phyloP scores from a whole-genome alignment of 2,797 vertebrate species.

The Helostoma temminkii region DNA sequence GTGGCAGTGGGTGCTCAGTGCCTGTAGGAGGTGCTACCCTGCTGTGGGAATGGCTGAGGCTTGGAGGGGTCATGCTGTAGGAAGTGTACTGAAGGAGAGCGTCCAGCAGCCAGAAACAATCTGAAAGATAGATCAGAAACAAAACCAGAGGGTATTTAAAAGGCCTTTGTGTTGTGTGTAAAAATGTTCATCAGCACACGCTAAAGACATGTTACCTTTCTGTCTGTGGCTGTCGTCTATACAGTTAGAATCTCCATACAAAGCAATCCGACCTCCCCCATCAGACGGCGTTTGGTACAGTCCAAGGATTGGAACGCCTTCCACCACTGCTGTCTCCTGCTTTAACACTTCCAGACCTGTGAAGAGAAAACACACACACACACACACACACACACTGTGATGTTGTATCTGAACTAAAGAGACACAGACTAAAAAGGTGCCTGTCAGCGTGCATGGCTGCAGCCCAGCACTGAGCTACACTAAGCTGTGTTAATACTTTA shows the following conservation, averaged over 20 bases:
- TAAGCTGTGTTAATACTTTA: slow-evolving; percentile 24
- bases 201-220: slow-evolving; percentile 86
- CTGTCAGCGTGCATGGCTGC: slow-evolving; percentile 12
- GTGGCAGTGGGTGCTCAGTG: slow-evolving; percentile 84
- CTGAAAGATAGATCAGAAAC: slow-evolving; percentile 71
- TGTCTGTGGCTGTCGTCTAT: slow-evolving; percentile 98
- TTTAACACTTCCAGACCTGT: slow-evolving; percentile 96
- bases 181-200: background rate
- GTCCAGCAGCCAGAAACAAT: slow-evolving; percentile 98
- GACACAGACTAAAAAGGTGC: slow-evolving; percentile 5
- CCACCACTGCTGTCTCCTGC: slow-evolving; percentile 93
- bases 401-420: slow-evolving; percentile 5
- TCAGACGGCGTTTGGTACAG: slow-evolving; percentile 94
- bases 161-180: accelerated
- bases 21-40: slow-evolving; percentile 88
- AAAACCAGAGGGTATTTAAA: background rate
- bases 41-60: slow-evolving; percentile 94
- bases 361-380: slow-evolving; percentile 16
- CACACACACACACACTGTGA: slow-evolving; percentile 4
- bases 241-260: slow-evolving; percentile 98
- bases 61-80: slow-evolving; percentile 93
- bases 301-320: slow-evolving; percentile 94
- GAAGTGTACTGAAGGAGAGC: slow-evolving; percentile 96
- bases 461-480: slow-evolving; percentile 16
- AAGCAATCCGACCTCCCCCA: slow-evolving; percentile 92